phyloP scores from a whole-genome alignment of 2,797 vertebrate species.

The Poeciliopsis turneri region DNA sequence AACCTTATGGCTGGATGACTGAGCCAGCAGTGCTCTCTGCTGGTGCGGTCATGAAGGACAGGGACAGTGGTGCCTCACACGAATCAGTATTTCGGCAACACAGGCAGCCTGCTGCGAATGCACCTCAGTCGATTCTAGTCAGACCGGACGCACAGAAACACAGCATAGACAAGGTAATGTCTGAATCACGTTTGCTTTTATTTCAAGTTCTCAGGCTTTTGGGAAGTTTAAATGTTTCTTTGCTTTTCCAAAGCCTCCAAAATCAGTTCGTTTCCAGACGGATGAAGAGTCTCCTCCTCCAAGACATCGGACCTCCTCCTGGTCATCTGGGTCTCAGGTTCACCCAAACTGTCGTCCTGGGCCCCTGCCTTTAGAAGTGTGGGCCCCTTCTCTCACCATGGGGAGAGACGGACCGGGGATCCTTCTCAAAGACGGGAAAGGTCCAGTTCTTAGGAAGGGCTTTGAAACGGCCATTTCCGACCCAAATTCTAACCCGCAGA shows the following conservation, averaged over 20 bases:
- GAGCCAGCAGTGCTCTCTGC: conserved; percentile 83
- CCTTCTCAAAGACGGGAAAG: conserved; percentile 85
- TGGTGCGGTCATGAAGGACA: conserved; percentile 82
- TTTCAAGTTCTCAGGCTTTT: not conserved
- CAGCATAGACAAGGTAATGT: conserved; percentile 87
- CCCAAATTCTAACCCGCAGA: conserved; percentile 64
- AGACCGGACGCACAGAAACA: conserved; percentile 89
- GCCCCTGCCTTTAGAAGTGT: conserved; percentile 77
- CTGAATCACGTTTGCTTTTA: not conserved
- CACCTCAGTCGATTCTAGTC: conserved; percentile 92
- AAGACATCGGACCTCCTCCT: conserved; percentile 78
- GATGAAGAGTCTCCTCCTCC: conserved; percentile 85
- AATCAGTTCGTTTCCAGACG: conserved; percentile 93
- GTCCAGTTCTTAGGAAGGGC: conserved; percentile 77
- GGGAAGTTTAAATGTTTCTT: conserved; percentile 10
- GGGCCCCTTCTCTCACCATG: conserved; percentile 75
- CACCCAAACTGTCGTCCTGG: conserved; percentile 55
- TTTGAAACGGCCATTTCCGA: conserved; percentile 70
- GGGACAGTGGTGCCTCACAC: conserved; percentile 72
- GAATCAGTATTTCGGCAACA: conserved; percentile 68
- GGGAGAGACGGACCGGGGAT: conserved; percentile 86
- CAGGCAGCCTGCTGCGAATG: conserved; percentile 66
- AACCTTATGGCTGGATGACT: conserved; percentile 70
- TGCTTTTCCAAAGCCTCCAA: conserved; percentile 82
- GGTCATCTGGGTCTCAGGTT: conserved; percentile 77